Percentiles rank a stretch among this genome's conserved stretches.
phyloP scores from a whole-genome alignment of 2,797 vertebrate genomes.

The Protosalanx chinensis region DNA sequence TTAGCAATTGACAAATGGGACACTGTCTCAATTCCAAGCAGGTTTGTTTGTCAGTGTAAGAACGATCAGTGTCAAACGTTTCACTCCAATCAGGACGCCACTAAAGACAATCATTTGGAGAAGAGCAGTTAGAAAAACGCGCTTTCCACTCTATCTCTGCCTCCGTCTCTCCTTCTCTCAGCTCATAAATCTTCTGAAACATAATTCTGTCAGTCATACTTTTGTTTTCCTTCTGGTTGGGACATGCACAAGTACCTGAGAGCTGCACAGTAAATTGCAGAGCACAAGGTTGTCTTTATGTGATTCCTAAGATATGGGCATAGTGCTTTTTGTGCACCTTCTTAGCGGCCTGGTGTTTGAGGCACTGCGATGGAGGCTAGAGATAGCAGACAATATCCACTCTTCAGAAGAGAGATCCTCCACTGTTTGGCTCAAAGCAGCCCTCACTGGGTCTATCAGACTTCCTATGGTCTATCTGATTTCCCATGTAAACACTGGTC shows the following conservation, averaged over 20 bases:
- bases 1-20: too few species aligned
- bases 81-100: conserved; percentile 59
- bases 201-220: conserved; percentile 78
- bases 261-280: conserved; percentile 71
- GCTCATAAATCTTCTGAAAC: conserved; percentile 79
- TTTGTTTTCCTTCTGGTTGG: conserved; percentile 78
- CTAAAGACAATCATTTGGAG: conserved; percentile 73
- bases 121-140: conserved; percentile 56
- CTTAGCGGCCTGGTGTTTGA: conserved; percentile 58
- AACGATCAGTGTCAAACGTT: conserved; percentile 53
- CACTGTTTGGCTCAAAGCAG: conserved; percentile 45
- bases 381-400: conserved; percentile 72
- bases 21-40: conserved; percentile 42
- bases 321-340: conserved; percentile 66
- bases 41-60: conserved; percentile 27
- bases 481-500: conserved; percentile 67
- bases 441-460: conserved; percentile 63
- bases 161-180: conserved; percentile 23
- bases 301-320: conserved; percentile 67
- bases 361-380: conserved; percentile 54
- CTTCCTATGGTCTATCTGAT: conserved; percentile 71
- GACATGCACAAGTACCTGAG: conserved; percentile 78
- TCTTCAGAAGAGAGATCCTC: conserved; percentile 63
- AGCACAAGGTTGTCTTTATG: conserved; percentile 76
- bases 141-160: conserved; percentile 53